phyloP scores from a whole-genome alignment of 2,888 invertebrate genomes.

The Papilio demoleus region DNA sequence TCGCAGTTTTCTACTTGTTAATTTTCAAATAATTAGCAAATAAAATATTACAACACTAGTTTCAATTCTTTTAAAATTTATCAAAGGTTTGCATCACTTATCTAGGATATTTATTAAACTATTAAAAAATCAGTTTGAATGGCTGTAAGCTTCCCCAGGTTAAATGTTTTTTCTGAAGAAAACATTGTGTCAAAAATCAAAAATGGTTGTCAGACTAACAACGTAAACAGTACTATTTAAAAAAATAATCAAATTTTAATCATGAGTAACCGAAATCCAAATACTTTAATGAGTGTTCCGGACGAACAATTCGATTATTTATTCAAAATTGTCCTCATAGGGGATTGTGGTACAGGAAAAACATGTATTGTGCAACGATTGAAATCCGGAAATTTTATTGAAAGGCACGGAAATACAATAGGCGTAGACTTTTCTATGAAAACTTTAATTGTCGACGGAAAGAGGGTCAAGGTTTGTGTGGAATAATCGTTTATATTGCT shows the following conservation, averaged over 20 bases:
- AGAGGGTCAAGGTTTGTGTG: slow-evolving; percentile 93
- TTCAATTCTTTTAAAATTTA: background rate
- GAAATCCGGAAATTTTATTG: slow-evolving; percentile 97
- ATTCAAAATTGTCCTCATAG: slow-evolving; percentile 97
- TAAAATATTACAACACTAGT: background rate
- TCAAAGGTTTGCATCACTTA: background rate
- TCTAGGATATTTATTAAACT: background rate
- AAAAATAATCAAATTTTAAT: slow-evolving; percentile 57
- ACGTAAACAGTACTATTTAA: slow-evolving; percentile 61
- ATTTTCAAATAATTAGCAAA: no score
- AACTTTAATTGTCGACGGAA: slow-evolving; percentile 96
- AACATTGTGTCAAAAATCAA: slow-evolving; percentile 30
- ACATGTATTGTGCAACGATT: slow-evolving; percentile 98
- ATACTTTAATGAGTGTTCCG: slow-evolving; percentile 88
- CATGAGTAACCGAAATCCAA: slow-evolving; percentile 90
- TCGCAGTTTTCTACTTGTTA: background rate
- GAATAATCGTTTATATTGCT: slow-evolving; percentile 50
- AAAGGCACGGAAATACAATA: slow-evolving; percentile 97
- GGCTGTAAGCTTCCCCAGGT: background rate
- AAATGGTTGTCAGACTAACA: slow-evolving; percentile 55
- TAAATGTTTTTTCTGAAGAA: background rate
- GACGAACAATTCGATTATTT: slow-evolving; percentile 96
- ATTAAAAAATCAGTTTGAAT: background rate
- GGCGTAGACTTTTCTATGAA: slow-evolving; percentile 99
- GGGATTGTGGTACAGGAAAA: slow-evolving; percentile 95